These are phyloP conservation scores for Erpobdella octoculata DNA, from an alignment of 2,888 invertebrate species.

Conservation along the genomic window DNA sequence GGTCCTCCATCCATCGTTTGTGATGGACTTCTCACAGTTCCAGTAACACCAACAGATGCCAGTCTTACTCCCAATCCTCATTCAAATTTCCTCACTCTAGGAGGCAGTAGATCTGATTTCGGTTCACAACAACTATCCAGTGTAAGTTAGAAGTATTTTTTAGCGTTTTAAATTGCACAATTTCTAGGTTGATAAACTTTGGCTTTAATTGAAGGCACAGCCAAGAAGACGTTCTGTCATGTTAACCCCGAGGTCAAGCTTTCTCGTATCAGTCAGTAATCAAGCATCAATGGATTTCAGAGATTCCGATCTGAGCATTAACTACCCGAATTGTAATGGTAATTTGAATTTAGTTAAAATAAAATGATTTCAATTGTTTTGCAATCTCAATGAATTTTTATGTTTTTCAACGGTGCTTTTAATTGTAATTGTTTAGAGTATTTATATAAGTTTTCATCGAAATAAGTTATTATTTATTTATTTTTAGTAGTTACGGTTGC, in stretches of 20 bases:
- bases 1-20: constrained; percentile 15
- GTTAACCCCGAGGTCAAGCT: constrained; percentile 36
- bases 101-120: not conserved
- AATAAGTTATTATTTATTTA: too few relatives aligned
- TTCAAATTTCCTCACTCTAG: not conserved
- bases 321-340: constrained; percentile 37
- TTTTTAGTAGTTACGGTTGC: too few relatives aligned
- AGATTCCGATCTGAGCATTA: constrained; percentile 37
- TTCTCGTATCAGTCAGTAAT: constrained; percentile 33
- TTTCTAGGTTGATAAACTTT: not conserved
- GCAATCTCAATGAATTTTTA: too few relatives aligned
- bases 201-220: not conserved
- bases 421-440: too few relatives aligned
- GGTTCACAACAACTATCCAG: constrained; percentile 18
- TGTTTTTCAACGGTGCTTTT: too few relatives aligned
- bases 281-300: constrained; percentile 36
- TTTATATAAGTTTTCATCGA: too few relatives aligned
- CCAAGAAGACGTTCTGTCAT: constrained; percentile 32
- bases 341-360: too few relatives aligned
- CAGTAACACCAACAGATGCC: not conserved
- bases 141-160: not conserved
- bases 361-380: too few relatives aligned
- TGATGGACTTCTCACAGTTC: constrained; percentile 20
- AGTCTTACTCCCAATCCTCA: not conserved
- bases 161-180: not conserved